Evolutionary conservation across 2,797 vertebrate species (phyloP).

Genomic region (Neostethus bicornis): DNA sequence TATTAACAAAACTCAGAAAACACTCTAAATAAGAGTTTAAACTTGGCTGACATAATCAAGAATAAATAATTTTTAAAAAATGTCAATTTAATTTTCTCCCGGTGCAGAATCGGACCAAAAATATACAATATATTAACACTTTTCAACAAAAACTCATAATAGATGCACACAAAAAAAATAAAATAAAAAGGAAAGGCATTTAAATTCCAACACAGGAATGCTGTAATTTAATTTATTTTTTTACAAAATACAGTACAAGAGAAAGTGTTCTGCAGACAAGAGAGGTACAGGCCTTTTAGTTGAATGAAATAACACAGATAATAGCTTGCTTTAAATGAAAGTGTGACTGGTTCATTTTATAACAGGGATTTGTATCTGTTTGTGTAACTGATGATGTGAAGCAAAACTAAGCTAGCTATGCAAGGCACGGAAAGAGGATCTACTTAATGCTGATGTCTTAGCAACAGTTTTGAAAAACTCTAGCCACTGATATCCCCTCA

Average conservation of each 20-base stretch:
- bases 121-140: too few species aligned
- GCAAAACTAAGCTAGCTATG: slow-evolving; percentile 72
- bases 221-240: slow-evolving; percentile 4
- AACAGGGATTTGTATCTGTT: slow-evolving; percentile 42
- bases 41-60: too few species aligned
- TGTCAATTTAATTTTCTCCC: too few species aligned
- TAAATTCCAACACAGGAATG: too few species aligned
- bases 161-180: too few species aligned
- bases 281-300: slow-evolving; percentile 16
- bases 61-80: too few species aligned
- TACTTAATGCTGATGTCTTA: slow-evolving; percentile 74
- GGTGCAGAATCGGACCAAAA: too few species aligned
- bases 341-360: slow-evolving; percentile 52
- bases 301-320: slow-evolving; percentile 10
- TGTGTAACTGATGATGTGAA: slow-evolving; percentile 61
- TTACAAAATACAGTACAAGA: slow-evolving; percentile 5
- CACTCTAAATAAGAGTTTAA: too few species aligned
- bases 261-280: slow-evolving; percentile 4
- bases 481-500: slow-evolving; percentile 70
- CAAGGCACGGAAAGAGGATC: slow-evolving; percentile 74
- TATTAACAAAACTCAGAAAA: too few species aligned
- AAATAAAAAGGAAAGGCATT: slow-evolving; percentile 26
- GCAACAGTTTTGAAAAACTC: slow-evolving; percentile 76
- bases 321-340: slow-evolving; percentile 48
- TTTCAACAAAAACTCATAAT: slow-evolving; percentile 24